Base-by-base conservation (phyloP, 2,888 invertebrate genomes). In the Myopa testacea region DNA sequence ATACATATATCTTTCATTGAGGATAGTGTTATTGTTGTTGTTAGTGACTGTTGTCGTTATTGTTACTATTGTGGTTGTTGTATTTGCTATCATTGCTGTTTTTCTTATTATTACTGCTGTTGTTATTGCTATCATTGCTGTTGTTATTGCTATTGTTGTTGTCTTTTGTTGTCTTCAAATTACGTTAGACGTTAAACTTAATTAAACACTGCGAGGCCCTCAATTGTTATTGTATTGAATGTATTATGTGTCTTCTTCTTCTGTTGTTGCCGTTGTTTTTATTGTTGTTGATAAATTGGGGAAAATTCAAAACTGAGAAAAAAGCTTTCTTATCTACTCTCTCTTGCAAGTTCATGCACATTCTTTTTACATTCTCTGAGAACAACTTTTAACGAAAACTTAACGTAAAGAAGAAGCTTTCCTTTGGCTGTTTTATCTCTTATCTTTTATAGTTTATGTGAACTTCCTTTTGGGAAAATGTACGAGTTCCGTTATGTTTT, bases 171-270 rank as follows among this genome's bases (percentile, higher is more conserved):
- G 14, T 58, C 50, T 19, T 58, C 34, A 63, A 74, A 74, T 74
- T 65, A 45, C 52, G 34, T 65, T 74, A 34, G 52, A 65, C 19
- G 50, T 67, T 37, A 52, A 75, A 75, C 67, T 67, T 55, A 45
- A 75, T 75, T 75, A 75, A 67, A 65, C 55, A 16, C 16, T 55
- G 65, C 10, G 67, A 50, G 55, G 37, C 26, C 26, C 55, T 37
- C 55, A 75, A 67, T 75, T 75, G 67, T 68, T 77, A 52, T 65
- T 76, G 38, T 34, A 62, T 76, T 63, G 26, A n/a, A 58, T 58
- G 16, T 16, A 6, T 58, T 19, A 12, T 63, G 62, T 63, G 10
- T 10, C 12, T 63, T 8, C 62, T 76, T n/a, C 40, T 16, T 16
- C 7, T 55, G n/a, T 74, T 63, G 52, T 65, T 67, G 67, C 52